Evolutionary conservation across 2,113 vertebrate species (phyloP).

Genomic region (Acanthisitta chloris): DNA sequence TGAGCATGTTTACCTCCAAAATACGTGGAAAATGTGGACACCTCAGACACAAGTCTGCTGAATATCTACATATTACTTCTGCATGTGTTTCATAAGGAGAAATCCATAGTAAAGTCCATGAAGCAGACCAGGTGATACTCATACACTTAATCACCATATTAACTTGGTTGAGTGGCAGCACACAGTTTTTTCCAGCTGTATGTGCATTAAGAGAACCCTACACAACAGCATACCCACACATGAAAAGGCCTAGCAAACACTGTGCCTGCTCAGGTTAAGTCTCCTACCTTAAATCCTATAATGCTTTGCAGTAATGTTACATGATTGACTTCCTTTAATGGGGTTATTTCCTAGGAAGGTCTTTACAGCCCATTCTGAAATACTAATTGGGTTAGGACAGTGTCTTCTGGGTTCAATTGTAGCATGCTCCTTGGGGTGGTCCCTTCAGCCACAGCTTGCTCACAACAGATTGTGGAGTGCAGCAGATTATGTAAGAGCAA

Average conservation of each 20-base stretch:
- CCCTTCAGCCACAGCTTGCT: not conserved
- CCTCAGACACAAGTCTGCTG: not conserved
- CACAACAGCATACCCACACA: not conserved
- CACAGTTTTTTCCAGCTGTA: not conserved
- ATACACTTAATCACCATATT: not conserved
- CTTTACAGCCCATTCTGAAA: not conserved
- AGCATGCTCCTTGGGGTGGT: not conserved
- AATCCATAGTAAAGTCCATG: not conserved
- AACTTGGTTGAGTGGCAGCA: not conserved
- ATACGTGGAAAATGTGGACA: not conserved
- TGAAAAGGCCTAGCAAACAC: not conserved
- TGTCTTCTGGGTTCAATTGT: not conserved
- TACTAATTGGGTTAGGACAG: not conserved
- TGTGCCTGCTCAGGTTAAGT: accelerated
- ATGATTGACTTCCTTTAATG: not conserved
- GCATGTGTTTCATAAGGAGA: not conserved
- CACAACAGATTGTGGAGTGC: not conserved
- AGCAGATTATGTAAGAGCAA: not conserved
- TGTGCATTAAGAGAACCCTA: not conserved
- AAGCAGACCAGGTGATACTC: not conserved
- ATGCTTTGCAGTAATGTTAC: not conserved
- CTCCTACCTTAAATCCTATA: not conserved
- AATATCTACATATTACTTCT: not conserved
- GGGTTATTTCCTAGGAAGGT: not conserved
- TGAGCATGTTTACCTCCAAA: not conserved